phyloP scores from a whole-genome alignment of 2,888 invertebrate species.

The Metacarcinus magister region DNA sequence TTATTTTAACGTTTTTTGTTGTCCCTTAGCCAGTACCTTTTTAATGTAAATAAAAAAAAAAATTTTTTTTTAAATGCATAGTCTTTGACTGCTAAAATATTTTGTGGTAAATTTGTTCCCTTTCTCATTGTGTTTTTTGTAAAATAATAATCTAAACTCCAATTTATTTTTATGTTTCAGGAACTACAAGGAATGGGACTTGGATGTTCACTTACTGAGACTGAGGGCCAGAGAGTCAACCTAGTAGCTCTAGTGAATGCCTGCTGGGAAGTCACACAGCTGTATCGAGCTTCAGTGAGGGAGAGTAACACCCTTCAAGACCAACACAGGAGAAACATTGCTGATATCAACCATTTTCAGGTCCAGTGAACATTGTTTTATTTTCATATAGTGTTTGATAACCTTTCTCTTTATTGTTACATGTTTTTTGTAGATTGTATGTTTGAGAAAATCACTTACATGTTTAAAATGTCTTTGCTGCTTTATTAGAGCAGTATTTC shows the following conservation, averaged over 20 bases:
- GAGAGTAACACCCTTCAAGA: constrained; percentile 79
- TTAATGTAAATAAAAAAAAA: no score
- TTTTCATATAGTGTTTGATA: background rate
- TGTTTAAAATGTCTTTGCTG: background rate
- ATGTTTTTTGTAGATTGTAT: background rate
- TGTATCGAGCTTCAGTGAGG: constrained; percentile 76
- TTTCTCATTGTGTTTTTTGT: background rate
- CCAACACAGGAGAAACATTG: constrained; percentile 76
- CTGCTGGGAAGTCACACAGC: constrained; percentile 81
- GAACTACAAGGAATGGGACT: constrained; percentile 79
- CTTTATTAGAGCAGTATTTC: background rate
- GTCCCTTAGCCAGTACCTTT: no score
- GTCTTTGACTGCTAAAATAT: background rate
- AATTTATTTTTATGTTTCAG: constrained; percentile 62
- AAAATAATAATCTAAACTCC: background rate
- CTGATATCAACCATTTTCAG: constrained; percentile 79
- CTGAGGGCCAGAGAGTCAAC: constrained; percentile 73
- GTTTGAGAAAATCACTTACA: background rate
- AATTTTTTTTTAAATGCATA: background rate
- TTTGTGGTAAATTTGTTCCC: background rate
- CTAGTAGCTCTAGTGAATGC: constrained; percentile 78
- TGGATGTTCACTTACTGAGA: constrained; percentile 71
- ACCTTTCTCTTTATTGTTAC: background rate
- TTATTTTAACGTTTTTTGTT: no score
- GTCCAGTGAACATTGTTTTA: constrained; percentile 35